phyloP scores from a whole-genome alignment of 2,888 invertebrate species.

The Escarpia spicata region DNA sequence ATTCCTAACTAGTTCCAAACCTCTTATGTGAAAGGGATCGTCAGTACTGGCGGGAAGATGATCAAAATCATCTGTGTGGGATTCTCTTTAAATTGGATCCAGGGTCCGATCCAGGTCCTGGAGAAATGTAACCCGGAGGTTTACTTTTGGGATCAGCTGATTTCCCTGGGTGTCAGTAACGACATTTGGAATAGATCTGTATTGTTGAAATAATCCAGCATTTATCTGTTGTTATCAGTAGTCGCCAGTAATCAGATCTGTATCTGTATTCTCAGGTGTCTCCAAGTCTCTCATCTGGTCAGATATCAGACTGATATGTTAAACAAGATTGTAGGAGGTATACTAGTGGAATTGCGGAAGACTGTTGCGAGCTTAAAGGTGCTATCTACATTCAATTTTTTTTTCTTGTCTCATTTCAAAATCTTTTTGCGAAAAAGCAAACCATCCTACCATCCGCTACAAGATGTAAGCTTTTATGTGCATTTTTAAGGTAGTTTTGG shows the following conservation, averaged over 20 bases:
- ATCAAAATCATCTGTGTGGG: neutral
- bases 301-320: neutral
- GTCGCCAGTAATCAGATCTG: neutral
- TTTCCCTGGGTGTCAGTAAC: neutral
- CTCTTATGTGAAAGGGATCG: neutral
- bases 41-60: neutral
- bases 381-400: no score
- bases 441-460: no score
- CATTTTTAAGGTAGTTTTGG: no score
- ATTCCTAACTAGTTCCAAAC: neutral
- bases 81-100: neutral
- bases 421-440: no score
- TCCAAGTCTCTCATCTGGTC: neutral
- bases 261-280: neutral
- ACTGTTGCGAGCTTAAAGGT: no score
- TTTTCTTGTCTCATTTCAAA: no score
- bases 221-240: neutral
- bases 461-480: no score
- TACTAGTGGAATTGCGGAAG: neutral
- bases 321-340: neutral
- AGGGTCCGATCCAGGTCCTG: neutral
- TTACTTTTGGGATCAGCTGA: constrained; percentile 7
- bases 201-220: neutral
- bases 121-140: neutral
- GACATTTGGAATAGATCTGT: neutral